Evolutionary conservation across 1,140 invertebrate genomes (phyloP).

Genomic region (Monomorium pharaonis): DNA sequence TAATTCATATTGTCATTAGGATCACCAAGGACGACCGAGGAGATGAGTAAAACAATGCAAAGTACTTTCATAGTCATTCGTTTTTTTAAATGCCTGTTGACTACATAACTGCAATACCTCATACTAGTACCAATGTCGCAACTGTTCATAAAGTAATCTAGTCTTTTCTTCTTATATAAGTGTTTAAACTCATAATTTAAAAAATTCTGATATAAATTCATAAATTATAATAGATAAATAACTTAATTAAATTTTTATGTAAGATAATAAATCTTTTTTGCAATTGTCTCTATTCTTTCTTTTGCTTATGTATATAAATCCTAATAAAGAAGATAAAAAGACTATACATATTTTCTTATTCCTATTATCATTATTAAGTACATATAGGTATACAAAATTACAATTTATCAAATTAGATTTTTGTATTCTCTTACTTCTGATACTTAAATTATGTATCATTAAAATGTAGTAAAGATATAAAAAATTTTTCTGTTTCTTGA

Average conservation of each 20-base stretch:
- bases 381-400: not conserved
- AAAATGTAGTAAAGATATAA: not conserved
- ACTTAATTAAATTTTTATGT: not conserved
- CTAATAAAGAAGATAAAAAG: not conserved
- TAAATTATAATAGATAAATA: not conserved
- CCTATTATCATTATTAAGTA: not conserved
- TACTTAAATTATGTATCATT: slow-evolving; percentile 1
- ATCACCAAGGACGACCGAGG: not conserved
- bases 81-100: not conserved
- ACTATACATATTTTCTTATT: not conserved
- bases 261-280: not conserved
- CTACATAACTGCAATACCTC: not conserved
- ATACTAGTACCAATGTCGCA: slow-evolving; percentile 20
- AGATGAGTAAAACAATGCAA: not conserved
- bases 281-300: not conserved
- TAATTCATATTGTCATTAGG: slow-evolving; percentile 32
- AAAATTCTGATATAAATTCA: not conserved
- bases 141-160: not conserved
- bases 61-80: not conserved
- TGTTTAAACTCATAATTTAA: not conserved
- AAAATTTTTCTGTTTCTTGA: not conserved
- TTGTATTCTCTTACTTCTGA: not conserved
- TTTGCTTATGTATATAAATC: not conserved
- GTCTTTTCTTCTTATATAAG: not conserved
- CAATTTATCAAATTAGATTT: not conserved